Conservation (phyloP, 2,888 invertebrate genomes). For the Pinctada fucata region DNA sequence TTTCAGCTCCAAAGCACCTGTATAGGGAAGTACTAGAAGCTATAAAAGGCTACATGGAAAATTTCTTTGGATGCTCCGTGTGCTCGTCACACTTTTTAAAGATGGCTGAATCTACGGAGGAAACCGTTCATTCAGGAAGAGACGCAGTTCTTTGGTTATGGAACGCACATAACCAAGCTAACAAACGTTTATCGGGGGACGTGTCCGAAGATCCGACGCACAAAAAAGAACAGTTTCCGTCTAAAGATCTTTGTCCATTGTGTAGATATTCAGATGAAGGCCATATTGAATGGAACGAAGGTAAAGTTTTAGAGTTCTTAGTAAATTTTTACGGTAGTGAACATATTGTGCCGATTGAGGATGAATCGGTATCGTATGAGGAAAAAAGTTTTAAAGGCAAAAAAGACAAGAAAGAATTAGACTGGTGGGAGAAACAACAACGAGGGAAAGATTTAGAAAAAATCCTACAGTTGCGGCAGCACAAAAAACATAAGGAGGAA, state of each 20-base stretch:
- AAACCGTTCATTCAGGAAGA: conserved; percentile 84
- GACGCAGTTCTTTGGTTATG: conserved; percentile 94
- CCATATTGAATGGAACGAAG: conserved; percentile 49
- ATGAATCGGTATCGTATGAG: neutral
- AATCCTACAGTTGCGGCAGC: conserved; percentile 47
- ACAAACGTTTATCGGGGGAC: conserved; percentile 90
- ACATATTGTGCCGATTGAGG: conserved; percentile 44
- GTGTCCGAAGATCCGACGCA: conserved; percentile 90
- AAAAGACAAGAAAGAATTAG: conserved; percentile 45
- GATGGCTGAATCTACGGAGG: conserved; percentile 86
- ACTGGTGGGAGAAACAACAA: conserved; percentile 70
- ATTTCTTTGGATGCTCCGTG: conserved; percentile 95
- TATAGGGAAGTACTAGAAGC: conserved; percentile 57
- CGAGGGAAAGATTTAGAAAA: conserved; percentile 60
- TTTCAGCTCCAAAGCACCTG: conserved; percentile 47
- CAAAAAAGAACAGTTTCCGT: conserved; percentile 94
- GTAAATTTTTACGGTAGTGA: conserved; percentile 58
- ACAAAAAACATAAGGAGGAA: conserved; percentile 41
- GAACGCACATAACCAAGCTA: conserved; percentile 93
- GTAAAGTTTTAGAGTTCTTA: conserved; percentile 60
- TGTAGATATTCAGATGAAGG: conserved; percentile 51
- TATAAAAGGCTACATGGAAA: conserved; percentile 83
- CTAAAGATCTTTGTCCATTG: conserved; percentile 82
- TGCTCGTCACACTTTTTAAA: conserved; percentile 92
- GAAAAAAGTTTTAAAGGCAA: neutral